phyloP scores from a whole-genome alignment of 1,140 invertebrate species.

The Trachymyrmex septentrionalis region DNA sequence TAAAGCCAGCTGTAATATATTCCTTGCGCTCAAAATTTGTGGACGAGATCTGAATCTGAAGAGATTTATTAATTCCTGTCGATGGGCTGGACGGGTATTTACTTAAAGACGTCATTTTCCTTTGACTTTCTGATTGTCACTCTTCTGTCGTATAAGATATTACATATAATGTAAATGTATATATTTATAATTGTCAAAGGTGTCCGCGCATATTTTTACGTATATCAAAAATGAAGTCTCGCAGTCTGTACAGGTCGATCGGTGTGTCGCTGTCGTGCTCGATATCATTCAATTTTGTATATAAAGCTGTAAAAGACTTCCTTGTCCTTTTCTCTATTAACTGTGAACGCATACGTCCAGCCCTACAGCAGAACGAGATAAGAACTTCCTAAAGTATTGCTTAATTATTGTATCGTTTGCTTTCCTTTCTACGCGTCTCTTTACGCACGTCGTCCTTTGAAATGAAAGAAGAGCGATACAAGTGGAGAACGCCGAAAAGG shows the following conservation, averaged over 20 bases:
- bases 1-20: constrained; percentile 7
- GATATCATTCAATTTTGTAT: constrained; percentile 37
- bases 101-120: constrained; percentile 13
- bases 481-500: background rate
- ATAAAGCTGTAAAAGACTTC: constrained; percentile 5
- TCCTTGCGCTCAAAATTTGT: background rate
- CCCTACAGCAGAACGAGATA: constrained; percentile 36
- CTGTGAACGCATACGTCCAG: constrained; percentile 15
- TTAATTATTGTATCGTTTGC: constrained; percentile 28
- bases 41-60: constrained; percentile 6
- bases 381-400: background rate
- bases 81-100: constrained; percentile 54
- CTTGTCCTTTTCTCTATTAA: background rate
- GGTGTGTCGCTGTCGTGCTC: constrained; percentile 40
- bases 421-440: constrained; percentile 2
- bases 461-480: constrained; percentile 3
- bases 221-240: constrained; percentile 32
- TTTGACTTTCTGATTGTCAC: background rate
- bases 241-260: constrained; percentile 46
- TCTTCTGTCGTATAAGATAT: constrained; percentile 33
- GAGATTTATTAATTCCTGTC: constrained; percentile 13
- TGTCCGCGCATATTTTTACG: constrained; percentile 42
- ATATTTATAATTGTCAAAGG: constrained; percentile 55
- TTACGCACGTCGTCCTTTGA: background rate
- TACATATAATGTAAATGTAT: constrained; percentile 57